A percentile compares a stretch with the other conserved stretches of the same genome.
These are phyloP conservation scores for Grammomys surdaster DNA, from an alignment of 2,113 vertebrate species.

Conservation along the genomic window DNA sequence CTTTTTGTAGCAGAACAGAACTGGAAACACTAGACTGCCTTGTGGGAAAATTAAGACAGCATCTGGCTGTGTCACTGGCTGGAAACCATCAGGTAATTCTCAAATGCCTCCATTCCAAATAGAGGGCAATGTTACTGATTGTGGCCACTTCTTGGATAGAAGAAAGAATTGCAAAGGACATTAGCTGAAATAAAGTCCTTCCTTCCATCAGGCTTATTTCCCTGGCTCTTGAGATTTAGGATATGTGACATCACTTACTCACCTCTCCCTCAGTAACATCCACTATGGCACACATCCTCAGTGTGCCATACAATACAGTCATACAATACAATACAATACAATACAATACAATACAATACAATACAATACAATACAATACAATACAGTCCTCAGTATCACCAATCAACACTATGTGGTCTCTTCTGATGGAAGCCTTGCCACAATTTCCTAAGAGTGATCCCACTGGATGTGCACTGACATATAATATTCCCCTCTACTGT, in stretches of 20 bases:
- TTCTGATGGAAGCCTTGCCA: neutral
- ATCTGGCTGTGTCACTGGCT: constrained; percentile 37
- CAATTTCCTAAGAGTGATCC: neutral
- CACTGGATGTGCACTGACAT: too few relatives aligned
- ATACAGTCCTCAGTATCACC: neutral
- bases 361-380: too few relatives aligned
- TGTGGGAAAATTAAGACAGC: constrained; percentile 34
- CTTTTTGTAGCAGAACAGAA: constrained; percentile 34
- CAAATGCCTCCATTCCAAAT: neutral
- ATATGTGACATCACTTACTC: neutral
- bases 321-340: too few relatives aligned
- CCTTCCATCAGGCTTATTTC: neutral
- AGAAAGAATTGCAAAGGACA: neutral
- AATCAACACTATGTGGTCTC: neutral
- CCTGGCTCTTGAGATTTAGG: neutral
- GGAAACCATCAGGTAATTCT: constrained; percentile 5
- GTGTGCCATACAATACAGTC: too few relatives aligned
- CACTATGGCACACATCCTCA: neutral
- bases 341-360: too few relatives aligned
- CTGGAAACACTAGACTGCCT: neutral
- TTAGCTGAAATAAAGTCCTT: neutral
- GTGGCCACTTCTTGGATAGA: neutral
- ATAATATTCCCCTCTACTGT: neutral
- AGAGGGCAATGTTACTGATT: neutral
- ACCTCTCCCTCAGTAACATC: neutral